Conservation (phyloP, 2,113 vertebrate genomes). For the Entosphenus tridentatus region DNA sequence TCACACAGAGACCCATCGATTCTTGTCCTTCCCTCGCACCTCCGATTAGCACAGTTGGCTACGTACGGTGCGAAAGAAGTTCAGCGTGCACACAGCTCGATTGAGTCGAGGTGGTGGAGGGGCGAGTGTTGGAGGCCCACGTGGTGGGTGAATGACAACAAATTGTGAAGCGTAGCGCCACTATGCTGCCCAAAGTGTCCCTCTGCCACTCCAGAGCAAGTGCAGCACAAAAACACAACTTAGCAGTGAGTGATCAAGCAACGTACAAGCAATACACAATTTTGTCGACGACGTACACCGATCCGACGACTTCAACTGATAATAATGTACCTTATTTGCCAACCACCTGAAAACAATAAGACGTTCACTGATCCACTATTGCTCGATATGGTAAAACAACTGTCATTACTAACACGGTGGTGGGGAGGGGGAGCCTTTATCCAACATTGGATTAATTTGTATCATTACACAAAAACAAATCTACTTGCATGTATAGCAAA, state of each 20-base stretch:
- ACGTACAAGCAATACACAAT: neutral
- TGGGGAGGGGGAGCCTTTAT: no score
- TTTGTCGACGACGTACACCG: neutral
- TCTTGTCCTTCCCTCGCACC: no score
- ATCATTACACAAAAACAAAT: no score
- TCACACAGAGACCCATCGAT: no score
- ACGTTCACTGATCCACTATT: neutral
- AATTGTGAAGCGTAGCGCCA: neutral
- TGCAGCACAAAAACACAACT: neutral
- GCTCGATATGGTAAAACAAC: neutral
- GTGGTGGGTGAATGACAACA: neutral
- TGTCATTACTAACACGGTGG: no score
- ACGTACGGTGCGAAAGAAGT: no score
- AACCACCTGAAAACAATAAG: neutral
- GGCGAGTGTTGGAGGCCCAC: neutral
- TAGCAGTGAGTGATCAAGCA: neutral
- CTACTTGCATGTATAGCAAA: no score
- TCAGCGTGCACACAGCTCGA: neutral
- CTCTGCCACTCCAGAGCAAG: neutral
- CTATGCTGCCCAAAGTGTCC: neutral
- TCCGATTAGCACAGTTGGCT: no score
- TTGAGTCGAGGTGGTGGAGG: neutral
- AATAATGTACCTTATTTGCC: slow-evolving; percentile 1
- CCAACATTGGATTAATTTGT: no score
- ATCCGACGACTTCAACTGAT: neutral